Conservation (phyloP, 2,113 vertebrate species). For the Sylvia atricapilla region DNA sequence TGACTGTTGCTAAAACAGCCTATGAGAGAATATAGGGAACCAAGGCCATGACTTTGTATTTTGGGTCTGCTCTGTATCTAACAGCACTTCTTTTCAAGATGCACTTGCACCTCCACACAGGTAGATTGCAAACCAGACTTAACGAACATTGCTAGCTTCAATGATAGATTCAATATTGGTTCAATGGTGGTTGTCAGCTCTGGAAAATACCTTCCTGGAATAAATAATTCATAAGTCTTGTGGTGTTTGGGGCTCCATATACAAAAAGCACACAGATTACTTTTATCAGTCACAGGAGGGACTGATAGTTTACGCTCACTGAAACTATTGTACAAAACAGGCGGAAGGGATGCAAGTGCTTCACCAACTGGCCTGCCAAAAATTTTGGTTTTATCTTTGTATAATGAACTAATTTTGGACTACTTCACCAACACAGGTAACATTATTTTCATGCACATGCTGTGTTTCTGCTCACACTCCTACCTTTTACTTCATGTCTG, state of each 20-base stretch:
- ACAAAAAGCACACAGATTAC: not conserved
- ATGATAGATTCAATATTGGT: not conserved
- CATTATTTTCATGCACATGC: not conserved
- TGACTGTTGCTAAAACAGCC: not conserved
- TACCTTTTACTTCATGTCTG: not conserved
- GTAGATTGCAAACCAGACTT: not conserved
- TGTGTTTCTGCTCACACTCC: not conserved
- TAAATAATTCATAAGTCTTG: not conserved
- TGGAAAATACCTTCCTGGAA: not conserved
- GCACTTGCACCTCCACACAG: not conserved
- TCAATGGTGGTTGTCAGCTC: not conserved
- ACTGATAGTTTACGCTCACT: not conserved
- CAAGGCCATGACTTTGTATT: not conserved
- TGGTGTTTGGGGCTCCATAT: not conserved
- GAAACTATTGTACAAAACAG: not conserved
- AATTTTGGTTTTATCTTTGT: not conserved
- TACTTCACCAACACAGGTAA: not conserved
- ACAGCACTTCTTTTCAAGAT: not conserved
- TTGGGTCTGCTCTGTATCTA: not conserved
- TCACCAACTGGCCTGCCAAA: not conserved
- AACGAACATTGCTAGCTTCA: not conserved
- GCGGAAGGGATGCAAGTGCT: not conserved
- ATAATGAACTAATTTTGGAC: not conserved
- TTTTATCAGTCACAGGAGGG: not conserved
- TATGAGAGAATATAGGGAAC: not conserved